phyloP scores from a whole-genome alignment of 2,113 vertebrate species.

The Chauna torquata region DNA sequence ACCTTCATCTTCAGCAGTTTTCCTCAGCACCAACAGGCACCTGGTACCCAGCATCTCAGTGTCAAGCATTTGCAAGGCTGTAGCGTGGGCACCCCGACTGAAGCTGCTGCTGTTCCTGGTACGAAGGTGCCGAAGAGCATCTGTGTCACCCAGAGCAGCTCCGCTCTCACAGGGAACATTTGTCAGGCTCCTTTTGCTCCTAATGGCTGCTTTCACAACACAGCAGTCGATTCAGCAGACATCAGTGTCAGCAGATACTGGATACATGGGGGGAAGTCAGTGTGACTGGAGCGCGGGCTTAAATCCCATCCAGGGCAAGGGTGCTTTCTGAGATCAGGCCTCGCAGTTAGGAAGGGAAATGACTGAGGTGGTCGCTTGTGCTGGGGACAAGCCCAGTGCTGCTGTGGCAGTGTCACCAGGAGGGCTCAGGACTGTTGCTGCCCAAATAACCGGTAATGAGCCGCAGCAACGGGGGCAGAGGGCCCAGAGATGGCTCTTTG shows the following conservation, averaged over 20 bases:
- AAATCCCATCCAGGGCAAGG: background rate
- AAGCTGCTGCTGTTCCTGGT: background rate
- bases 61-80: background rate
- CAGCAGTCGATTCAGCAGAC: background rate
- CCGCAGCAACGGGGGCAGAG: rapidly evolving
- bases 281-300: background rate
- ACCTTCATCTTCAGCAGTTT: background rate
- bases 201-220: background rate
- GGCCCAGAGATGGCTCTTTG: background rate
- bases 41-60: background rate
- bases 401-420: background rate
- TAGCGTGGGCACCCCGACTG: background rate
- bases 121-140: background rate
- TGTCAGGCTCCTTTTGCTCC: background rate
- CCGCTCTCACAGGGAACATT: background rate
- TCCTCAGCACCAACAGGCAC: background rate
- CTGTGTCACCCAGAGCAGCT: background rate
- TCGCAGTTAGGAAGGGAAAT: background rate
- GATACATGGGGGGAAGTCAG: background rate
- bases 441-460: background rate
- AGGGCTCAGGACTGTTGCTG: background rate
- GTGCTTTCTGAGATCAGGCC: background rate
- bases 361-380: background rate
- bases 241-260: background rate
- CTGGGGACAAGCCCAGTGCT: background rate